Base-by-base conservation (phyloP, 2,888 invertebrate species). In the Caenorhabditis drosophilae region DNA sequence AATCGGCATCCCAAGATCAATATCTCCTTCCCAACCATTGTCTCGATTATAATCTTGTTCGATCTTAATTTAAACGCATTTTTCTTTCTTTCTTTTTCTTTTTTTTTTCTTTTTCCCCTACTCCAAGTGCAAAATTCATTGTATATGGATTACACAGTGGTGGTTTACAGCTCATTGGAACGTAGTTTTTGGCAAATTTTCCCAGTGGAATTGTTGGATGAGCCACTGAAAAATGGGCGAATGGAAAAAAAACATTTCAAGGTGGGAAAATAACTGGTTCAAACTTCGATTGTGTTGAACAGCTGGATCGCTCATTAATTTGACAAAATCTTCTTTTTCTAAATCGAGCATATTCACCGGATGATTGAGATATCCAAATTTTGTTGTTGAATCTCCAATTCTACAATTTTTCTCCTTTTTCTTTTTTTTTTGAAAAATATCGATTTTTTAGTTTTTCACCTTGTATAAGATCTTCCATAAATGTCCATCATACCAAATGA, bases 321-420 rank as follows among this genome's bases (percentile, higher is more conserved):
- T 64, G 22, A 73, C 73, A 47, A 73, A 72, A 36, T 78, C 78
- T 49, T 75, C 70, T 46, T 68, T 66, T 42, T 77, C 74, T 50
- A 78, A 55, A 46, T 77, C 78, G 36, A 78, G 56, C 78, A 78
- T 78, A 48, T 78, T 78, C 9, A 78, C 78, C 11, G 78, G 78
- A 47, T 78, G 75, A 50, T 70, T 70, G 45, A 78, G 12, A 53
- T 77, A 78, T 23, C 78, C 78, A 46, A 78, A 68, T 54, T 75
- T 75, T 11, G 75, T 75, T 2, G 71, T 69, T 15, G 75, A 73
- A 40, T 75, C 75, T 16, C 57, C 67, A 20, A 69, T 66, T 44
- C 75, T 63, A 62, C 71, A 74, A n/a, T n/a, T n/a, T n/a, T n/a
- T n/a, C n/a, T n/a, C n/a, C n/a, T n/a, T n/a, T n/a, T n/a, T n/a